phyloP scores from a whole-genome alignment of 2,113 vertebrate genomes.

The Corythornis madagascariensis region DNA sequence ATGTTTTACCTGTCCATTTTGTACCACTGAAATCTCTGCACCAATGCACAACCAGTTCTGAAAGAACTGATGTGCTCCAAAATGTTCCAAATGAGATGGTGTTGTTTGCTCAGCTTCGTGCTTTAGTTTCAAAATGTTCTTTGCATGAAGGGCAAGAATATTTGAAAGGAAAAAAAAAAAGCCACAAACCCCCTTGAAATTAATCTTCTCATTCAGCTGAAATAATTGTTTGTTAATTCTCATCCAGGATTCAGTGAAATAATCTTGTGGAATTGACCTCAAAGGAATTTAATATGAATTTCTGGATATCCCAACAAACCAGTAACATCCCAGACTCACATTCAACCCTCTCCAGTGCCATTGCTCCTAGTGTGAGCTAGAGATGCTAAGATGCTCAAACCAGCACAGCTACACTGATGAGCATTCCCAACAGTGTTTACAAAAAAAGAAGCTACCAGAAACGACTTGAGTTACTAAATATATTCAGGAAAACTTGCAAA shows the following conservation, averaged over 20 bases:
- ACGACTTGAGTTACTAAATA: constrained; percentile 52
- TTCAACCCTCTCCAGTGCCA: neutral
- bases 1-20: neutral
- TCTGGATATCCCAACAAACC: neutral
- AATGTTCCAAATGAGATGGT: neutral
- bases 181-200: neutral
- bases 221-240: neutral
- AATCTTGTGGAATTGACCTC: neutral
- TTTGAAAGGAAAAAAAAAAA: neutral
- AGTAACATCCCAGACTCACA: neutral
- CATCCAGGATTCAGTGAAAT: neutral
- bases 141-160: neutral
- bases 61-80: neutral
- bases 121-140: neutral
- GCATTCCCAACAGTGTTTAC: neutral
- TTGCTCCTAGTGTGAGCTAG: neutral
- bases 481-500: neutral
- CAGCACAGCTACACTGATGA: neutral
- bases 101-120: neutral
- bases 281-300: neutral
- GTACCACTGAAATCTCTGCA: accelerated
- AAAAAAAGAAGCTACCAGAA: constrained; percentile 4
- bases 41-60: neutral
- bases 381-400: neutral
- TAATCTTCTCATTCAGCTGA: neutral